A percentile compares a stretch with the other conserved stretches of the same genome.
These are phyloP conservation scores for Erynnis tages DNA, from an alignment of 2,888 invertebrate species.

Conservation along the genomic window DNA sequence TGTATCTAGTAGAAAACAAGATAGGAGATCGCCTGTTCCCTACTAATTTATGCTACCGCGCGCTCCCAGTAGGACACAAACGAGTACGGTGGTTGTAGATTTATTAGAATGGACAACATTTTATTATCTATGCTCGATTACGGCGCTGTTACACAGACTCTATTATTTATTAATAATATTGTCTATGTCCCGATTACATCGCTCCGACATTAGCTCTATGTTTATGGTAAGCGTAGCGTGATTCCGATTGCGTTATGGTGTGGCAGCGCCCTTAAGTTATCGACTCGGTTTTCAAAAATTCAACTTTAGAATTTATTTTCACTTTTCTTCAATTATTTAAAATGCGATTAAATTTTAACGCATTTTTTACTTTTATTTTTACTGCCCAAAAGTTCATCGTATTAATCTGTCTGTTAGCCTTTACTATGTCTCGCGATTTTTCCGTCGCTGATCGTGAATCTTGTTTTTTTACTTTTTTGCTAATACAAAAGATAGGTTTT, in stretches of 20 bases:
- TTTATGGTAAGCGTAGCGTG: background rate
- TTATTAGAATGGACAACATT: constrained; percentile 8
- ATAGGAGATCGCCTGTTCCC: background rate
- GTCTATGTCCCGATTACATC: constrained; percentile 1
- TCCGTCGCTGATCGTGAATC: no score
- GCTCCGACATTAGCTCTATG: background rate
- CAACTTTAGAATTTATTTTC: no score
- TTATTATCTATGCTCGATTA: constrained; percentile 21
- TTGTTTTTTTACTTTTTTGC: no score
- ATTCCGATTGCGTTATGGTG: background rate
- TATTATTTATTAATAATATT: constrained; percentile 19
- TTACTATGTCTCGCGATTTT: no score
- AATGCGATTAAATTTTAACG: background rate
- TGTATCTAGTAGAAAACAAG: background rate
- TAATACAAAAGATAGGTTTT: no score
- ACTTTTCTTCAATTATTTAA: background rate
- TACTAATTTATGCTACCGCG: constrained; percentile 12
- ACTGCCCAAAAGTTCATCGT: no score
- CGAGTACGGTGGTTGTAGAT: background rate
- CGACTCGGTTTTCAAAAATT: no score
- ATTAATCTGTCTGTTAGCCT: no score
- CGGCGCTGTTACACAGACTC: constrained; percentile 17
- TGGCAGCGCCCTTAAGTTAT: background rate
- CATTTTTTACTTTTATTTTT: no score
- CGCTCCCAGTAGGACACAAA: constrained; percentile 12